Evolutionary conservation across 2,888 invertebrate species (phyloP).

Genomic region (Drosophila pseudotalamancana): DNA sequence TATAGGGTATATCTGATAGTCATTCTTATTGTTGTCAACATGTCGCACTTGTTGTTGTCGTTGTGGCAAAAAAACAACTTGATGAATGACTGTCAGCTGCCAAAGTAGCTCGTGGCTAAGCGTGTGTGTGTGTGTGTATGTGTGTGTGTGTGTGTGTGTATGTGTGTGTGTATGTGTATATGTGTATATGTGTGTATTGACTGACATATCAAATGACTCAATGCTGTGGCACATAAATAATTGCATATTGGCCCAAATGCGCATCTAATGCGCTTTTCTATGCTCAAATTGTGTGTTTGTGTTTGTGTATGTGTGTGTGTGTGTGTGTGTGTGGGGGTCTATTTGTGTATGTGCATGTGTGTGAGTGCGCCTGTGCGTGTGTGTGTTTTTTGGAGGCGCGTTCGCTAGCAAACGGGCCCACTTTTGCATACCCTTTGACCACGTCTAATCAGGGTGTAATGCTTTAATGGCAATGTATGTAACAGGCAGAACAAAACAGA

Average conservation of each 20-base stretch:
- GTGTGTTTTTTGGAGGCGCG: slow-evolving; percentile 62
- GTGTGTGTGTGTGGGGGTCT: background rate
- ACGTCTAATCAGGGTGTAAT: background rate
- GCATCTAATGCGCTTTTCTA: slow-evolving; percentile 6
- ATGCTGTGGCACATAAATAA: slow-evolving; percentile 7
- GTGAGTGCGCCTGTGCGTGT: slow-evolving; percentile 1
- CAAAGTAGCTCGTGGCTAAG: slow-evolving; percentile 19
- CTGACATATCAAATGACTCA: slow-evolving; percentile 31
- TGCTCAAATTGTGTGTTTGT: background rate
- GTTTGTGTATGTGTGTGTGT: background rate
- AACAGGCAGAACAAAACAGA: background rate
- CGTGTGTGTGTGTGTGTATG: background rate
- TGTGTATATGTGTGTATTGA: background rate
- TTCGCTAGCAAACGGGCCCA: slow-evolving; percentile 57
- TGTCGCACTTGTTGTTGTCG: slow-evolving; percentile 25
- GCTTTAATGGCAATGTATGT: no score
- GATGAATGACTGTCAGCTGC: slow-evolving; percentile 38
- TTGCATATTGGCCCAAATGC: slow-evolving; percentile 1
- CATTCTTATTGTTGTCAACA: slow-evolving; percentile 24
- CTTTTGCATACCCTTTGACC: slow-evolving; percentile 27
- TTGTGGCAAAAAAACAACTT: slow-evolving; percentile 38
- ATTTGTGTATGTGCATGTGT: background rate
- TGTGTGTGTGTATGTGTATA: background rate
- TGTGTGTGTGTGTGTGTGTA: background rate
- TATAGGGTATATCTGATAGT: background rate